Base-by-base conservation (phyloP, 2,113 vertebrate genomes). In the Eleginops maclovinus region DNA sequence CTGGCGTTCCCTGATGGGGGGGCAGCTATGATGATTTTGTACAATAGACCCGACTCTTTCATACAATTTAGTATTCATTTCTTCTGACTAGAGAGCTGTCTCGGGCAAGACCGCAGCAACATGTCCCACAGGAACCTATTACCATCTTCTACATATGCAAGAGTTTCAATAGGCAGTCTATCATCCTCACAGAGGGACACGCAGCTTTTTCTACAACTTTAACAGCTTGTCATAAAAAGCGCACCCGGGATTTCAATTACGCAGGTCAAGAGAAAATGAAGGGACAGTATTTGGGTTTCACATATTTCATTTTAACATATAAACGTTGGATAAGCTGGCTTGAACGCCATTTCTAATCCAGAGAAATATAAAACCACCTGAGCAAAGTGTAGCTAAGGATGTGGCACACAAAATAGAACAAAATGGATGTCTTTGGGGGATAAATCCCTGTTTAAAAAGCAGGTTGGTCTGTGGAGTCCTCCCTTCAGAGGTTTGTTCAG, bases 121-220 rank as follows among this genome's bases (percentile, higher is more conserved):
- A 76, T 21, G 77, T 93, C 92, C 92, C 90, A 81, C 78, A 89
- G 92, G 92, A 91, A 59, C 89, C 87, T 88, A 91, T 93, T 93
- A 91, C 68, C 79, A 88, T 88, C 88, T 69, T 82, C 87, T 90
- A 81, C 87, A 92, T 89, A 93, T 92, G 87, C 89, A 92, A 66
- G 77, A 83, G 87, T 68, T 89, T 78, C 87, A 84, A 83, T 77
- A 83, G 86, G 89, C 86, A 75, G 89, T 92, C 89, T 61, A 89
- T 93, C 90, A 91, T 90, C 80, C 82, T 83, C 85, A 90, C 85
- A 64, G 69, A 88, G 90, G 86, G 85, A 91, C 79, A 79, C 12
- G 17, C 78, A 49, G 88, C 87, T 65, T 80, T 75, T 77, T 41
- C 82, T 72, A 75, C 85, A 75, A 84, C 85, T 89, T 85, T 40